These are phyloP conservation scores for Scaptomyza parva DNA, from an alignment of 2,888 invertebrate genomes.

Conservation along the genomic window DNA sequence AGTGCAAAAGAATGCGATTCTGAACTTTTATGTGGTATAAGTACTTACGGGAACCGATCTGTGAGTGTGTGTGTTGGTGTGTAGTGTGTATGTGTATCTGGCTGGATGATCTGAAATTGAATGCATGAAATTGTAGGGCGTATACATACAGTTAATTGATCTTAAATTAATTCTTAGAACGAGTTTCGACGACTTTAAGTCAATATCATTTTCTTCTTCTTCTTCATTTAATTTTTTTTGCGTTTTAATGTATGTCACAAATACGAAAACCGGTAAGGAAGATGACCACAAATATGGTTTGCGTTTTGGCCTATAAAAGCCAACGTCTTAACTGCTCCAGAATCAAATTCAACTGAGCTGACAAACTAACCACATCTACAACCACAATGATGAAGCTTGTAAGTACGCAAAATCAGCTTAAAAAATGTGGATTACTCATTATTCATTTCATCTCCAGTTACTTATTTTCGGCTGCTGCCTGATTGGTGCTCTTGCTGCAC, in stretches of 20 bases:
- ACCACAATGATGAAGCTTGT: constrained; percentile 73
- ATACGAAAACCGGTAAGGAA: constrained; percentile 62
- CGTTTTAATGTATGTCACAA: constrained; percentile 50
- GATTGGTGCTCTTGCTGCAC: constrained; percentile 57
- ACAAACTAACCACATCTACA: constrained; percentile 40
- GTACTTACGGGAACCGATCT: constrained; percentile 5
- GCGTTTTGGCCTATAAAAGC: constrained; percentile 66
- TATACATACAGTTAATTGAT: constrained; percentile 54
- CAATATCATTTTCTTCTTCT: constrained; percentile 4
- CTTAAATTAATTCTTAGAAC: constrained; percentile 76
- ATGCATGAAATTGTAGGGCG: constrained; percentile 56
- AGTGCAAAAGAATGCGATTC: constrained; percentile 51
- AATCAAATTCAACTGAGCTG: constrained; percentile 51
- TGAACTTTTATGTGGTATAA: constrained; percentile 7
- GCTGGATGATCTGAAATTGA: constrained; percentile 34
- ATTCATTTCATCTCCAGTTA: constrained; percentile 31
- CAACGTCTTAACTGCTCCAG: constrained; percentile 13
- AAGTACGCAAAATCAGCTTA: constrained; percentile 47
- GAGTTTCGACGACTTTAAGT: constrained; percentile 61
- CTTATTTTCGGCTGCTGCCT: constrained; percentile 52
- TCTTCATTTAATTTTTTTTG: constrained; percentile 13
- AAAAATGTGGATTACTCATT: constrained; percentile 3
- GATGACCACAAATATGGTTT: constrained; percentile 43
- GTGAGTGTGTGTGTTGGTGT: constrained; percentile 2
- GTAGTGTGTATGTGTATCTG: constrained; percentile 24